Evolutionary conservation across 2,888 invertebrate genomes (phyloP).

Genomic region (Xestia c-nigrum): DNA sequence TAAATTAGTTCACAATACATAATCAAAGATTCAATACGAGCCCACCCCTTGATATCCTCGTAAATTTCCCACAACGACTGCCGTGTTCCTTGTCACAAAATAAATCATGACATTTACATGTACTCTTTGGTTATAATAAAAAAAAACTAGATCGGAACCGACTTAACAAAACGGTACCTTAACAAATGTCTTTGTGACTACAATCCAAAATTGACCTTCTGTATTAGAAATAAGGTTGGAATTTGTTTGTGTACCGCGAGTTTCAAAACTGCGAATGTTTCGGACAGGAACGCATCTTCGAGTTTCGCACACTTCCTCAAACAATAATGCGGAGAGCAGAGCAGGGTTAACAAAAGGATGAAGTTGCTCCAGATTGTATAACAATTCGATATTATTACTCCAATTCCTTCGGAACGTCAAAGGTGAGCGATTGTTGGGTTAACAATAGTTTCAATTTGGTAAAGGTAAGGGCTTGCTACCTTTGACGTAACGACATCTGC

Average conservation of each 20-base stretch:
- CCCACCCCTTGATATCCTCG: constrained; percentile 84
- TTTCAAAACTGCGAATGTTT: constrained; percentile 36
- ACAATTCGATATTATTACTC: constrained; percentile 85
- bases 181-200: constrained; percentile 58
- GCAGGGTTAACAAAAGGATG: constrained; percentile 77
- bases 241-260: constrained; percentile 19
- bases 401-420: constrained; percentile 75
- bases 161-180: constrained; percentile 65
- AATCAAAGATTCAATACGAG: constrained; percentile 76
- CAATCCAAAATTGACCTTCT: constrained; percentile 46
- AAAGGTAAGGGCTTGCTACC: constrained; percentile 72
- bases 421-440: constrained; percentile 76
- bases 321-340: constrained; percentile 71
- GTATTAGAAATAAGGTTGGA: constrained; percentile 39
- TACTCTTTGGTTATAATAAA: constrained; percentile 65
- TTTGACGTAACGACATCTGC: constrained; percentile 79
- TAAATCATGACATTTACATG: constrained; percentile 87
- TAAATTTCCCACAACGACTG: constrained; percentile 88
- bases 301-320: constrained; percentile 87
- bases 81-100: constrained; percentile 86
- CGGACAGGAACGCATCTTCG: constrained; percentile 65
- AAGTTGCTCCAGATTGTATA: constrained; percentile 83
- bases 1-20: constrained; percentile 77
- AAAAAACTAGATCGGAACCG: constrained; percentile 84
- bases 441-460: constrained; percentile 82